Conservation (phyloP, 1,140 invertebrate species). For the Nautilus pompilius region DNA sequence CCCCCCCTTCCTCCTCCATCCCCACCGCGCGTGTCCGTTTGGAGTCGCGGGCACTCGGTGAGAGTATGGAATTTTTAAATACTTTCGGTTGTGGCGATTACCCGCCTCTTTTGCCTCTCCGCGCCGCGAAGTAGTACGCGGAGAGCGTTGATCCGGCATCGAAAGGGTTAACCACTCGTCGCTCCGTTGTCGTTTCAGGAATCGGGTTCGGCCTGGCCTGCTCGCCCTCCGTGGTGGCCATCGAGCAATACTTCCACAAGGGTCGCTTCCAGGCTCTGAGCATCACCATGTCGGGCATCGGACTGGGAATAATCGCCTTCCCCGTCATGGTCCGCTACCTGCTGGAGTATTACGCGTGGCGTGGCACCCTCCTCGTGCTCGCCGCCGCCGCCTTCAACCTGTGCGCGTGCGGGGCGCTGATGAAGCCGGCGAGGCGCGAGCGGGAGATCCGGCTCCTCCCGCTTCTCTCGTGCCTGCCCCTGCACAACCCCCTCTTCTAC, state of each 20-base stretch:
- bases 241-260: constrained; percentile 42
- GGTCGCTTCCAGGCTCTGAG: constrained; percentile 38
- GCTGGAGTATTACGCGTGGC: constrained; percentile 65
- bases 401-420: constrained; percentile 72
- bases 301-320: constrained; percentile 45
- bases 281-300: constrained; percentile 37
- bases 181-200: constrained; percentile 22
- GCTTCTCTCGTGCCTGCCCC: constrained; percentile 39
- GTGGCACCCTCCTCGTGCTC: constrained; percentile 79
- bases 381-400: constrained; percentile 83
- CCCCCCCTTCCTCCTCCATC: too few relatives aligned
- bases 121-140: too few relatives aligned
- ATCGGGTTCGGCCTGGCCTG: constrained; percentile 47
- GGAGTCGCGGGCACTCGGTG: too few relatives aligned
- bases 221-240: constrained; percentile 45
- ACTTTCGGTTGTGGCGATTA: too few relatives aligned
- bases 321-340: constrained; percentile 38
- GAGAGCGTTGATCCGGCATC: too few relatives aligned
- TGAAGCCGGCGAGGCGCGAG: constrained; percentile 28
- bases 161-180: too few relatives aligned
- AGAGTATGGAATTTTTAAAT: too few relatives aligned
- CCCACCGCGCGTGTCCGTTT: too few relatives aligned
- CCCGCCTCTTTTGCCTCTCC: too few relatives aligned
- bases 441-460: constrained; percentile 39
- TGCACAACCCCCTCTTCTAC: constrained; percentile 43